Evolutionary conservation across 1,140 invertebrate genomes (phyloP), one percentile per base, ranked within the genome.

Genomic region (Glossosoma conforme): DNA sequence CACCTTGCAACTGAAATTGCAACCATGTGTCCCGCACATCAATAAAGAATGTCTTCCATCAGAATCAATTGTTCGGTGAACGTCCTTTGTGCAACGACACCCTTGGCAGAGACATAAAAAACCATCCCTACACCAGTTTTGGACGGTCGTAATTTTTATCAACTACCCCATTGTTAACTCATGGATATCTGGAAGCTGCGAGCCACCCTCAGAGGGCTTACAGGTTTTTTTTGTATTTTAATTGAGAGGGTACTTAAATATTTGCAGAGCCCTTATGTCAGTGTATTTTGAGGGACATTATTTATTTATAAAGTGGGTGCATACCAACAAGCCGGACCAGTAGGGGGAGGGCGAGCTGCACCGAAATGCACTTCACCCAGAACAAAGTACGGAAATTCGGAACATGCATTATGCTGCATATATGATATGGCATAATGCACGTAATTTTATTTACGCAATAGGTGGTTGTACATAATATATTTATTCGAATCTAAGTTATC

Each of bases 181-280:
- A 52, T 43, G 44, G 25, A n/a, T n/a, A n/a, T 28, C 24, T 6
- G 24, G 24, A 28, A 38, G 48, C 32, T 42, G 32, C 21, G 21
- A 5, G 32, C 5, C 15, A 8, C 5, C 18, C 36, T 17, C 15
- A 17, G 17, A 38, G 47, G 47, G 44, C 56, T 40, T n/a, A 54
- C 54, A 58, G 54, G 48, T 58, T 58, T 58, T 58, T 58, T 58
- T 47, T 54, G 47, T 46, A 58, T 58, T 58, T 58, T 58, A 58
- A 58, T 58, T 58, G 56, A 58, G 56, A 58, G 56, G 56, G 56
- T 58, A 58, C 56, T 58, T 58, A 58, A 58, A 58, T 58, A 58
- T 58, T 58, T 58, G 56, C 47, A 52, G 30, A 54, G 38, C 56
- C 56, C 56, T 58, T 58, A 58, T 58, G 56, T 54, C 56, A 58